Base-by-base conservation (phyloP, 2,797 vertebrate species). In the Acipenser oxyrinchus region DNA sequence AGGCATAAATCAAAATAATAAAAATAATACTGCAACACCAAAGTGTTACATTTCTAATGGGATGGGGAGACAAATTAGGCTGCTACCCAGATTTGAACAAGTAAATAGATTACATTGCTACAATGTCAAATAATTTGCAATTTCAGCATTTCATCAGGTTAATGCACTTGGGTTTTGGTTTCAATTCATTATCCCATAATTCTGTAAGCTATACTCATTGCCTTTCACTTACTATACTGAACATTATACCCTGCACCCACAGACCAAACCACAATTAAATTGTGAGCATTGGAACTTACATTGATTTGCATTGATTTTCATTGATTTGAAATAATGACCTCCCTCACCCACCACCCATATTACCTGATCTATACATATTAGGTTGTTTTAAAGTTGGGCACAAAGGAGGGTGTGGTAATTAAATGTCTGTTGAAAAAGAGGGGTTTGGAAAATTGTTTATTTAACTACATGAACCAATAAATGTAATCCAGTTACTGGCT, bases 401-500 rank as follows among this genome's bases (percentile, higher is more conserved):
- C 60, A 62, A 12, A 10, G 7, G 23, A 12, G 60, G 2, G 12
- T 15, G 6, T 23, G 15, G 0, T n/a, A 58, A 58, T 58, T 11
- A 58, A 58, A 58, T 58, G 55, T 18, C 11, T 62, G 10, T 37
- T 62, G 10, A 2, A 62, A 62, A 62, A 23, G 11, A 48, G 60
- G 8, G 11, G 18, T 48, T 83, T 82, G 77, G 77, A 78, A 74
- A 81, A 83, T 80, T 83, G 72, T 73, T 77, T 71, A 49, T 69
- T 75, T 75, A 74, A 74, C 6, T 50, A 69, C 48, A 55, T 68
- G 75, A 80, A 12, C 65, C 69, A 63, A 51, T 15, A 71, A 67
- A 49, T 73, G 71, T 84, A 84, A 86, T 84, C 79, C 78, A 1
- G 8, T 85, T 83, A 83, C 57, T 67, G 79, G 73, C 69, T 57